These are phyloP conservation scores for Ceratosolen solmsi DNA, from an alignment of 1,140 invertebrate species.

Conservation along the genomic window DNA sequence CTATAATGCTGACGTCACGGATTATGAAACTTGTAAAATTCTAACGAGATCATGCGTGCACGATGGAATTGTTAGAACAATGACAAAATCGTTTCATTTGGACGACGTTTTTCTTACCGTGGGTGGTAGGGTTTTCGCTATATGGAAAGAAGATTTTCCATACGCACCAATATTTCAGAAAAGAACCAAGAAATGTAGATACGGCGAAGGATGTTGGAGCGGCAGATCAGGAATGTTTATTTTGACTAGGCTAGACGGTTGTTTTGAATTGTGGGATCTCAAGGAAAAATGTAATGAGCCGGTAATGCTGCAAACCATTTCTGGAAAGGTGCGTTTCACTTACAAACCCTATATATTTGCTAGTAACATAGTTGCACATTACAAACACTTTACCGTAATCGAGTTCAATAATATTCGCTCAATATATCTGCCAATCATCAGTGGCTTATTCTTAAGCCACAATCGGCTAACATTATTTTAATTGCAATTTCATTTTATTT, in stretches of 20 bases:
- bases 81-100: conserved; percentile 75
- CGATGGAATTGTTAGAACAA: conserved; percentile 77
- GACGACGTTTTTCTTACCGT: conserved; percentile 76
- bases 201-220: conserved; percentile 74
- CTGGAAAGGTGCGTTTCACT: conserved; percentile 45
- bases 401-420: no score
- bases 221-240: conserved; percentile 71
- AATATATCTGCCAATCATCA: no score
- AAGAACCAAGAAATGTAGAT: conserved; percentile 66
- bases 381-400: neutral
- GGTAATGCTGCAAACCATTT: conserved; percentile 56
- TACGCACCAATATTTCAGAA: conserved; percentile 75
- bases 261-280: conserved; percentile 76
- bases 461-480: no score
- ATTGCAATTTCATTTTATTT: no score
- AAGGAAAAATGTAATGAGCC: conserved; percentile 57
- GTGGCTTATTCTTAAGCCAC: no score
- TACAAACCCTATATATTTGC: neutral
- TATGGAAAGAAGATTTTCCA: conserved; percentile 75
- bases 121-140: conserved; percentile 76
- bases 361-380: neutral
- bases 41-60: conserved; percentile 74
- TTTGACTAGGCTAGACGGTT: conserved; percentile 72
- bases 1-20: conserved; percentile 73
- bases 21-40: conserved; percentile 70